Base-by-base conservation (phyloP, 1,140 invertebrate genomes). In the Bombus terrestris region DNA sequence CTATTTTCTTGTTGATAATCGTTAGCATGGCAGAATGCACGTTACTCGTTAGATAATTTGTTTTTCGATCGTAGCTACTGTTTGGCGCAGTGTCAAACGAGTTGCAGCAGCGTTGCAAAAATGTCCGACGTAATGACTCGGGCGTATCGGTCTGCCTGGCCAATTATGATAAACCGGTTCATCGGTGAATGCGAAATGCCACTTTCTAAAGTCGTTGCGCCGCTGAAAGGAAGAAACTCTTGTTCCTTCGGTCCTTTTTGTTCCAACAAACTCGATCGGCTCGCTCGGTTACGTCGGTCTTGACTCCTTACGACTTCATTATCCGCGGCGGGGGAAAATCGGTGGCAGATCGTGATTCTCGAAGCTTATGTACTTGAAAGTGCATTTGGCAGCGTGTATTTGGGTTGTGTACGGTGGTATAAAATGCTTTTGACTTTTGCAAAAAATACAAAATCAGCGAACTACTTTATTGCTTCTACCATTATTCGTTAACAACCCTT, bases 111-210 rank as follows among this genome's bases (percentile, higher is more conserved):
- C 35, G 53, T 80, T 78, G 83, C 53, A 85, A 88, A 79, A 57
- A 35, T 89, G 68, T 78, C 22, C 9, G 84, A 66, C 69, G 79
- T 87, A 87, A 84, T 80, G 82, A 83, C 69, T 78, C 88, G 86
- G 73, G 77, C 73, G 43, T 83, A 66, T 90, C 84, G 75, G 81
- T 64, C 53, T 43, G 35, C 64, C 74, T 32, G 77, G 25, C 77
- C 69, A 75, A 43, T 87, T 81, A 86, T 91, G 71, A 86, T 80
- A 86, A 91, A 90, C 86, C 89, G 89, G 89, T 91, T 88, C 47
- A 80, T 82, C 75, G 73, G 89, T 75, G 77, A 86, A 91, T 90
- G 66, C 69, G 79, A 87, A 90, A 66, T 83, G 66, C 37, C 47
- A 88, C 62, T 86, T 88, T 88, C 82, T 79, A 85, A 71, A 88